phyloP scores from a whole-genome alignment of 53 echinoderm and acorn worm genomes.

The Paracentrotus lividus region DNA sequence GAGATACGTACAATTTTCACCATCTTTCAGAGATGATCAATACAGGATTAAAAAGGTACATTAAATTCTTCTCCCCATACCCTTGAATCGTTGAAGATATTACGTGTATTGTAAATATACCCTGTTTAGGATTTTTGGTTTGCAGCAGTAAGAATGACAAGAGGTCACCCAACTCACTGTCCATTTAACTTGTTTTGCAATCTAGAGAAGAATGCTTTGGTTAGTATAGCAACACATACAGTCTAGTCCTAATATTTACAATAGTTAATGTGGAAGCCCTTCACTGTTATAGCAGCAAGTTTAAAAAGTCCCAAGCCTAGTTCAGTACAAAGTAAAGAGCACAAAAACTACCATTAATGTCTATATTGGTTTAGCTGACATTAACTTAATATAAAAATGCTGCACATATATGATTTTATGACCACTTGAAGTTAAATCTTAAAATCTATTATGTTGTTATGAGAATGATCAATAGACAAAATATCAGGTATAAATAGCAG shows the following conservation, averaged over 20 bases:
- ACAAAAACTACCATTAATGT: not conserved
- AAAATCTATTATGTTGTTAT: not conserved
- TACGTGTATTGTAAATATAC: not conserved
- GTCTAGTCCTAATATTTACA: not conserved
- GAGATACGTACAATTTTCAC: not conserved
- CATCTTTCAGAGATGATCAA: not conserved
- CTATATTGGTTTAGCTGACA: not conserved
- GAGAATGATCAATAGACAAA: constrained; percentile 4
- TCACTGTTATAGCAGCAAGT: not conserved
- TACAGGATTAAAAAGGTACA: not conserved
- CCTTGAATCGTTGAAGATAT: not conserved
- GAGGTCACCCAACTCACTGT: not conserved
- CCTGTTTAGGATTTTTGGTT: not conserved
- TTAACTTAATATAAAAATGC: not conserved
- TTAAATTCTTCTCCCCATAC: not conserved
- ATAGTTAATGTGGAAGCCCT: not conserved
- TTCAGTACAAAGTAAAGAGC: not conserved
- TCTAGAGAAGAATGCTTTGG: not conserved
- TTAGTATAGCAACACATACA: not conserved
- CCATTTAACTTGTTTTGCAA: not conserved
- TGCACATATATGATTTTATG: not conserved
- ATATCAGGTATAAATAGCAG: not conserved
- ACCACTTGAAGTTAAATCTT: not conserved
- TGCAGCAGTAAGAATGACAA: not conserved
- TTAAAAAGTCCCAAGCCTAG: not conserved